These are phyloP conservation scores for Prochilodus magdalenae DNA, from an alignment of 2,113 vertebrate genomes.

Conservation along the genomic window DNA sequence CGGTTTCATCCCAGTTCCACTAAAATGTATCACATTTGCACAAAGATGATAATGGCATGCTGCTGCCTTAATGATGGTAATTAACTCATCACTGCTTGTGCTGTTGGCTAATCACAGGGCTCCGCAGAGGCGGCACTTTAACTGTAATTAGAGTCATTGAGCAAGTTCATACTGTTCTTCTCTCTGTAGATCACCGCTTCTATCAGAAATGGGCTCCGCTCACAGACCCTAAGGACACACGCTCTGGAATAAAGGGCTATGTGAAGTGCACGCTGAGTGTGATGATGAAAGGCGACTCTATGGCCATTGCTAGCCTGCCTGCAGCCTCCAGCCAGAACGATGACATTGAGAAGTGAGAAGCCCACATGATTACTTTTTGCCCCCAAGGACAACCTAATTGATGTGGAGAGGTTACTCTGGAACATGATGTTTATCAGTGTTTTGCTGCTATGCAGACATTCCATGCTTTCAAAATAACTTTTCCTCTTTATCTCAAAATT, in stretches of 20 bases:
- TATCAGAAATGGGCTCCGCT: slow-evolving; percentile 95
- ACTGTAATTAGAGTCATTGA: slow-evolving; percentile 15
- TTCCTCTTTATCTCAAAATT: too few species aligned
- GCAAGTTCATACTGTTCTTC: slow-evolving; percentile 15
- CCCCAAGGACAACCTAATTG: not conserved
- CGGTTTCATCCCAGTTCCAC: not conserved
- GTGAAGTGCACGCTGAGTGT: slow-evolving; percentile 88
- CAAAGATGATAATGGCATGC: not conserved
- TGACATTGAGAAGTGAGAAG: slow-evolving; percentile 88
- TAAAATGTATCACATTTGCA: slow-evolving; percentile 8
- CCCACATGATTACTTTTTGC: not conserved
- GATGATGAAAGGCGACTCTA: slow-evolving; percentile 80
- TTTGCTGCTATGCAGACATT: not conserved
- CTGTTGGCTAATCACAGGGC: slow-evolving; percentile 32
- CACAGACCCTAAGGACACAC: slow-evolving; percentile 88
- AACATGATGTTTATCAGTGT: not conserved
- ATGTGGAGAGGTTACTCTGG: not conserved
- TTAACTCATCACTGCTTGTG: slow-evolving; percentile 6
- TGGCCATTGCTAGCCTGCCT: slow-evolving; percentile 72
- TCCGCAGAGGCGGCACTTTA: not conserved
- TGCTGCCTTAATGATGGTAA: slow-evolving; percentile 23
- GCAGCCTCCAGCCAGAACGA: slow-evolving; percentile 71
- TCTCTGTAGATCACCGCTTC: slow-evolving; percentile 86
- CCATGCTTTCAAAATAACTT: too few species aligned
- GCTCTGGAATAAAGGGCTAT: slow-evolving; percentile 88